Evolutionary conservation across 2,113 vertebrate species (phyloP).

Genomic region (Chrysochloris asiatica): DNA sequence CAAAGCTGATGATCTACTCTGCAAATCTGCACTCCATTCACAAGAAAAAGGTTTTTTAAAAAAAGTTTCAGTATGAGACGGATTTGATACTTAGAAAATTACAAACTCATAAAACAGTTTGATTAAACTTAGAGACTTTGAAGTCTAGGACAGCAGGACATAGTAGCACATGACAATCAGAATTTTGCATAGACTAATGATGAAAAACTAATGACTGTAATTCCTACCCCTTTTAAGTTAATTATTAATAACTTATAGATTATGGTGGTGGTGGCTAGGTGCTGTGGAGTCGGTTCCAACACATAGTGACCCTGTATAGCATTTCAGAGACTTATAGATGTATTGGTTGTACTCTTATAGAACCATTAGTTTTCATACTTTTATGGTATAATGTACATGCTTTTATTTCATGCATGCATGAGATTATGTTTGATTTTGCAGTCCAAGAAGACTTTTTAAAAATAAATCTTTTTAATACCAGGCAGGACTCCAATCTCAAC

Average conservation of each 20-base stretch:
- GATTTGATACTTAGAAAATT: background rate
- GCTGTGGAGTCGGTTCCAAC: too few relatives aligned
- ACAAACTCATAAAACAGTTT: background rate
- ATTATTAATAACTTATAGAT: background rate
- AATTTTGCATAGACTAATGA: background rate
- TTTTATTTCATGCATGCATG: background rate
- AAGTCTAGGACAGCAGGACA: background rate
- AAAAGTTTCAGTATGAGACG: background rate
- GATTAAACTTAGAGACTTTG: background rate
- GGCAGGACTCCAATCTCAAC: slow-evolving; percentile 60
- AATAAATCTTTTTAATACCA: slow-evolving; percentile 42
- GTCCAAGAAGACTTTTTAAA: background rate
- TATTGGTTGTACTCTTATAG: background rate
- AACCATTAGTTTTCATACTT: slow-evolving; percentile 1
- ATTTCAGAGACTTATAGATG: too few relatives aligned
- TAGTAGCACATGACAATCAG: background rate
- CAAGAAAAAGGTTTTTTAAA: too few relatives aligned
- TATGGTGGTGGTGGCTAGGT: too few relatives aligned
- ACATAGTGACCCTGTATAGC: too few relatives aligned
- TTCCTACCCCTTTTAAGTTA: background rate
- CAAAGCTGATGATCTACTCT: too few relatives aligned
- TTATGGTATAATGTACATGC: background rate
- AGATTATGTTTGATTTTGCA: background rate
- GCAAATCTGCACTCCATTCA: too few relatives aligned
- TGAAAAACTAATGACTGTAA: background rate